phyloP scores from a whole-genome alignment of 2,888 invertebrate genomes.

The Ashinkailepas kermadecensis region DNA sequence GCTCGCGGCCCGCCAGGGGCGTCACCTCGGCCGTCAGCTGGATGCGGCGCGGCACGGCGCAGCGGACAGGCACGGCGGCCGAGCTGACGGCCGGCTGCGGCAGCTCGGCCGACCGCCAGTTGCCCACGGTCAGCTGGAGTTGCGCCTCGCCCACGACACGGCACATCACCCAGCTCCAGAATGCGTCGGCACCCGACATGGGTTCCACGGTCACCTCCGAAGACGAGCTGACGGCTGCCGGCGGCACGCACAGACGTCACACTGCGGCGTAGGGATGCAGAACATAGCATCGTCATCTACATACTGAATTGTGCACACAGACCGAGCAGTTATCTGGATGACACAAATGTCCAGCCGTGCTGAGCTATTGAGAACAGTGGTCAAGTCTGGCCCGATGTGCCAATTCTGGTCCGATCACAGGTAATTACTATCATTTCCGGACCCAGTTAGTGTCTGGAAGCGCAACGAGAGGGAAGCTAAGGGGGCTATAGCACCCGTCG shows the following conservation, averaged over 20 bases:
- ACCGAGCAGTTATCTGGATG: too few species aligned
- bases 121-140: background rate
- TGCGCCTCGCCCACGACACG: background rate
- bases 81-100: background rate
- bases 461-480: too few species aligned
- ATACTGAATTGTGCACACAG: too few species aligned
- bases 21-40: background rate
- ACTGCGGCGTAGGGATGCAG: too few species aligned
- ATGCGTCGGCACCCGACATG: background rate
- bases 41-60: conserved; percentile 6
- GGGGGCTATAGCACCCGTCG: too few species aligned
- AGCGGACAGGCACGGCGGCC: background rate
- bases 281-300: too few species aligned
- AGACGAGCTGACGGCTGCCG: background rate
- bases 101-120: background rate
- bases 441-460: too few species aligned
- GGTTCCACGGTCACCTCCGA: background rate
- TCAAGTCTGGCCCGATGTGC: too few species aligned
- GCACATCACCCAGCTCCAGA: background rate
- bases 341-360: too few species aligned
- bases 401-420: too few species aligned
- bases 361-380: too few species aligned
- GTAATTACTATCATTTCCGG: too few species aligned
- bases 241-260: background rate
- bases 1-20: background rate